Evolutionary conservation across 2,113 vertebrate genomes (phyloP).

Genomic region (Serilophus lunatus): DNA sequence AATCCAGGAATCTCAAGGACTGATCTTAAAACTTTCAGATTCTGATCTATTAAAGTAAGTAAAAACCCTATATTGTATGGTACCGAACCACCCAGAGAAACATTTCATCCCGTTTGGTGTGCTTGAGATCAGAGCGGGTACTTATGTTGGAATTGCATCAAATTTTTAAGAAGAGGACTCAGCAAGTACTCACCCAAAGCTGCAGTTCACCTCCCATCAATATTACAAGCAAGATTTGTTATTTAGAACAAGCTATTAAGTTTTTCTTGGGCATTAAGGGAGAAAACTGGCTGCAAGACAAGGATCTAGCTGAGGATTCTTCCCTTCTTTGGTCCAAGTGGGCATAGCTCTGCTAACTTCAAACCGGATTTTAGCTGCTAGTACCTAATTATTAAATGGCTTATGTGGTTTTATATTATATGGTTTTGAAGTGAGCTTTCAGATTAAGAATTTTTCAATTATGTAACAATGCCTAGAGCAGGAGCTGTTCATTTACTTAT

Average conservation of each 20-base stretch:
- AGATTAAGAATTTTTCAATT: conserved; percentile 37
- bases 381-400: conserved; percentile 35
- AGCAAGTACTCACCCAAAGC: neutral
- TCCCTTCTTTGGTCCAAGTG: neutral
- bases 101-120: neutral
- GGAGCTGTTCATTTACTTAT: neutral
- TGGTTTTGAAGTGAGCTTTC: conserved; percentile 12
- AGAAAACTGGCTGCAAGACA: neutral
- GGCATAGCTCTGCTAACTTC: neutral
- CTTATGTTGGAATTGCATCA: neutral
- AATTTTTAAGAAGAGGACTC: neutral
- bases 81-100: neutral
- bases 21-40: neutral
- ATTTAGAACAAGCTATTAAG: neutral
- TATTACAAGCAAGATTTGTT: neutral
- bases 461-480: conserved; percentile 42
- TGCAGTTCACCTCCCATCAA: neutral
- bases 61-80: neutral
- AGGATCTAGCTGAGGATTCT: neutral
- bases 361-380: conserved; percentile 21
- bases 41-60: neutral
- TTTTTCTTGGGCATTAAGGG: neutral
- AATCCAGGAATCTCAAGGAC: neutral
- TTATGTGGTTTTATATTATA: conserved; percentile 24
- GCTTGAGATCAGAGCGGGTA: neutral